A percentile compares a stretch with the other conserved stretches of the same genome.
Evolutionary conservation across 2,888 invertebrate genomes (phyloP).

Genomic region (Teleogryllus oceanicus): DNA sequence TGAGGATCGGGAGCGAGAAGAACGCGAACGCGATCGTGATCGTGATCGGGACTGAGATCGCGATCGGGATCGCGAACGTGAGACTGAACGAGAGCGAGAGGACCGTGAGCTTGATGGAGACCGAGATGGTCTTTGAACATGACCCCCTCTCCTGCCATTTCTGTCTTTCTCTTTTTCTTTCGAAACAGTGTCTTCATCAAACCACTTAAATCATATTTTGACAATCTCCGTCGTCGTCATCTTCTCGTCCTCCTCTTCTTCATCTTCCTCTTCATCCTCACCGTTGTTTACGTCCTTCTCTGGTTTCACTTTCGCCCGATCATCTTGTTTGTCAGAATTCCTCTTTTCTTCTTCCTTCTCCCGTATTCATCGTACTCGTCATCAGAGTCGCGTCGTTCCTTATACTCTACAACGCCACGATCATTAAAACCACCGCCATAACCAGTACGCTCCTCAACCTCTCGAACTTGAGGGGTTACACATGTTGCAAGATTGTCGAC

Average conservation of each 20-base stretch:
- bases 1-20: slow-evolving; percentile 27
- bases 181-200: slow-evolving; percentile 54
- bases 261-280: slow-evolving; percentile 52
- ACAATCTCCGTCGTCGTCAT: slow-evolving; percentile 57
- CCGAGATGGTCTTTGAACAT: not conserved
- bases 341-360: slow-evolving; percentile 51
- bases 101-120: slow-evolving; percentile 22
- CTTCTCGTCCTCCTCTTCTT: slow-evolving; percentile 56
- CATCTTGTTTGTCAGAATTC: slow-evolving; percentile 47
- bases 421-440: slow-evolving; percentile 94
- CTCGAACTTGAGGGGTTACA: slow-evolving; percentile 98
- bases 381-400: slow-evolving; percentile 77
- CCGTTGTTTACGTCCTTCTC: slow-evolving; percentile 39
- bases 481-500: slow-evolving; percentile 93
- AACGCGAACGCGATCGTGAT: slow-evolving; percentile 26
- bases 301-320: slow-evolving; percentile 43
- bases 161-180: slow-evolving; percentile 29
- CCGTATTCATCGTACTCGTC: slow-evolving; percentile 92
- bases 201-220: slow-evolving; percentile 67
- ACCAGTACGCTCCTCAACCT: slow-evolving; percentile 71
- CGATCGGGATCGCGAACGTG: slow-evolving; percentile 28
- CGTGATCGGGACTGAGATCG: slow-evolving; percentile 24
- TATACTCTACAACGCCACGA: slow-evolving; percentile 92
- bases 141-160: slow-evolving; percentile 29
- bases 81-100: slow-evolving; percentile 21